phyloP scores from a whole-genome alignment of 2,888 invertebrate genomes.

The Zonitis immaculata region DNA sequence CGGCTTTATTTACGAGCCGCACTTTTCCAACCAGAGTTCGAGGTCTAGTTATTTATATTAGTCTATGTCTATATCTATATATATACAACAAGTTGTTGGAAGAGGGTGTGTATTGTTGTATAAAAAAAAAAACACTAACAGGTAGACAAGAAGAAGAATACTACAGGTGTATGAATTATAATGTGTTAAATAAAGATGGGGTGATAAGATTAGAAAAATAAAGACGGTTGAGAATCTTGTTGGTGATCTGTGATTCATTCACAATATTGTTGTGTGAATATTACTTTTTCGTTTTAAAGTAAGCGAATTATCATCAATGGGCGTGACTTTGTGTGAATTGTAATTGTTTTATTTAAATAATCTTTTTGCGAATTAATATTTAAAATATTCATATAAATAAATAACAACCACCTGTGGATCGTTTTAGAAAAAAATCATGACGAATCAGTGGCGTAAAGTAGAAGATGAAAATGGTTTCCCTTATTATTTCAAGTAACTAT shows the following conservation, averaged over 20 bases:
- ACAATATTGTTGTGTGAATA: not conserved
- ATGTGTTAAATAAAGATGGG: not conserved
- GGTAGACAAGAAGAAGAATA: not conserved
- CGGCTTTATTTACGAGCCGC: too few relatives aligned
- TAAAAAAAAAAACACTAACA: not conserved
- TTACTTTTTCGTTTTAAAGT: not conserved
- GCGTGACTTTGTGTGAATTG: not conserved
- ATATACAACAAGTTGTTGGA: not conserved
- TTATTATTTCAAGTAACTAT: slow-evolving; percentile 53
- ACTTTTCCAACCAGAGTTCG: too few relatives aligned
- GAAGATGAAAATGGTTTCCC: slow-evolving; percentile 60
- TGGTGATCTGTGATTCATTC: not conserved
- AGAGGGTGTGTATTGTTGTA: not conserved
- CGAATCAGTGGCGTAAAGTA: slow-evolving; percentile 52
- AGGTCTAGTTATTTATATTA: too few relatives aligned
- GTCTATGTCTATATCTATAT: too few relatives aligned
- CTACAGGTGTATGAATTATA: not conserved
- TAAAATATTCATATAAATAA: too few relatives aligned
- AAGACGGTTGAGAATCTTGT: not conserved
- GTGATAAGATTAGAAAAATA: too few relatives aligned
- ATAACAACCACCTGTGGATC: slow-evolving; percentile 8
- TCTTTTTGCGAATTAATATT: too few relatives aligned
- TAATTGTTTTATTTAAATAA: too few relatives aligned
- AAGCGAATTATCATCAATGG: not conserved
- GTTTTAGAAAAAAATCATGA: slow-evolving; percentile 19